Conservation (phyloP, 2,797 vertebrate species). For the Premnoplex brunnescens region DNA sequence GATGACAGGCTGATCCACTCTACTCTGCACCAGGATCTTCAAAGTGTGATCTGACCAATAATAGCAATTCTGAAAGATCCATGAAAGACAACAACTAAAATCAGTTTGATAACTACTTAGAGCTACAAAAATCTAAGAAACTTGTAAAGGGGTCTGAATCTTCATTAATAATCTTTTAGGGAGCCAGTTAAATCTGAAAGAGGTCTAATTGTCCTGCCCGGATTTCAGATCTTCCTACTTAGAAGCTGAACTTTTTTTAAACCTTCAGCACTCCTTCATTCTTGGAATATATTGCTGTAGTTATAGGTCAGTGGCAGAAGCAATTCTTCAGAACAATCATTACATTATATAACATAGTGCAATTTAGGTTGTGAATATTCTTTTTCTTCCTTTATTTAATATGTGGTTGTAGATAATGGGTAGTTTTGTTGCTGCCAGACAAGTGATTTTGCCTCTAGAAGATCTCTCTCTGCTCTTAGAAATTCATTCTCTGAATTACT, state of each 20-base stretch:
- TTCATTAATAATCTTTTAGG: background rate
- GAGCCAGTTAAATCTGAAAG: background rate
- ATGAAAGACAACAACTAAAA: background rate
- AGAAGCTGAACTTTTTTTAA: background rate
- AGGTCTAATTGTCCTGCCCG: background rate
- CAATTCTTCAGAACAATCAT: background rate
- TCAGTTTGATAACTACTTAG: background rate
- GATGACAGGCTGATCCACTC: background rate
- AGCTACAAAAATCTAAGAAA: background rate
- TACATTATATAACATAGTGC: background rate
- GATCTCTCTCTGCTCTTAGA: background rate
- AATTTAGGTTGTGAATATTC: constrained; percentile 25
- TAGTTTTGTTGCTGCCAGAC: background rate
- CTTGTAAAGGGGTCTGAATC: background rate
- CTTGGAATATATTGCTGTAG: background rate
- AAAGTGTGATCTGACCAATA: background rate
- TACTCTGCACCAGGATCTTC: background rate
- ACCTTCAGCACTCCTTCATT: background rate
- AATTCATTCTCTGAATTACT: constrained; percentile 36
- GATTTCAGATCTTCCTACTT: background rate
- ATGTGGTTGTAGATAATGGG: background rate
- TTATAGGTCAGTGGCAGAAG: background rate
- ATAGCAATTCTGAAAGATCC: background rate
- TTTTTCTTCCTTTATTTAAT: background rate
- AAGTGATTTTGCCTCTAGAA: constrained; percentile 5